Evolutionary conservation across 2,888 invertebrate species (phyloP).

Genomic region (Latrodectus elegans): DNA sequence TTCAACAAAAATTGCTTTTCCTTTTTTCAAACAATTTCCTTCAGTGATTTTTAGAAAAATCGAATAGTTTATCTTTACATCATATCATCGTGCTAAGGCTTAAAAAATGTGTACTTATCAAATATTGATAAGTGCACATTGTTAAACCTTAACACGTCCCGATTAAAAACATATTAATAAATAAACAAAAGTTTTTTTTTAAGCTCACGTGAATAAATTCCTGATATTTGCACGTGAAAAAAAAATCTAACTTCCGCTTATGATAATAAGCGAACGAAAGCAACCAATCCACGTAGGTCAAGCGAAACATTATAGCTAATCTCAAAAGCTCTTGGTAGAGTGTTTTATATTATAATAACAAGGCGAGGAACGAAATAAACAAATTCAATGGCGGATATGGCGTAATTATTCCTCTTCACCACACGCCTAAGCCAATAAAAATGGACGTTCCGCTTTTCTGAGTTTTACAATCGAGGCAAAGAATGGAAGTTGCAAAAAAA

Average conservation of each 20-base stretch:
- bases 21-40: too few relatives aligned
- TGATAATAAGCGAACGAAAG: conserved; percentile 22
- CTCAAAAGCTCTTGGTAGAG: not conserved
- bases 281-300: conserved; percentile 45
- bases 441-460: conserved; percentile 3
- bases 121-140: too few relatives aligned
- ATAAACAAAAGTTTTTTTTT: too few relatives aligned
- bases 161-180: too few relatives aligned
- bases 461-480: not conserved
- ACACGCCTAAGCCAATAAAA: conserved; percentile 3
- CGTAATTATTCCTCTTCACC: conserved; percentile 8
- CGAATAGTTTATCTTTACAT: too few relatives aligned
- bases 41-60: too few relatives aligned
- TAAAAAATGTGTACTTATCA: too few relatives aligned
- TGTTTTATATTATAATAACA: conserved; percentile 14
- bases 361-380: conserved; percentile 26
- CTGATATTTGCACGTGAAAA: not conserved
- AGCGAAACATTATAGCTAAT: conserved; percentile 22
- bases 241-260: conserved; percentile 36
- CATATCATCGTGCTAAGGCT: too few relatives aligned
- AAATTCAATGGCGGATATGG: conserved; percentile 7
- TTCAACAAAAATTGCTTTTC: too few relatives aligned
- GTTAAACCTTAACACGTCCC: too few relatives aligned
- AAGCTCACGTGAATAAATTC: too few relatives aligned
- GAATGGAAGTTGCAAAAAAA: too few relatives aligned